Evolutionary conservation across 2,113 vertebrate species (phyloP), one percentile per base, ranked within the genome.

Genomic region (Phyllostomus discolor): DNA sequence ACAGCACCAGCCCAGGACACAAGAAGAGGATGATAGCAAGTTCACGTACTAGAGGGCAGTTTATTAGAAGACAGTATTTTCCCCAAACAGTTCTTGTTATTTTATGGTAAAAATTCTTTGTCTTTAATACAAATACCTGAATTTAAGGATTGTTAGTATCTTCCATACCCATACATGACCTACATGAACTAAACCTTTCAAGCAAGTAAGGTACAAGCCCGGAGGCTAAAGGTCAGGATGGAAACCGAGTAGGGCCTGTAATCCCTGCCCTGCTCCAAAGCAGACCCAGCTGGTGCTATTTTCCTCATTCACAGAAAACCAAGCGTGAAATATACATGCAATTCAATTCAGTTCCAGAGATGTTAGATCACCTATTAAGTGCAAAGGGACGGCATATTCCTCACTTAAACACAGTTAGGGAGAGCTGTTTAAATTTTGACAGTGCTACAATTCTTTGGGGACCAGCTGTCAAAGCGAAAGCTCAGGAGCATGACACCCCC

Each of bases 361-460:
- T 33, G 41, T 72, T 80, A 12, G 64, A 79, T 75, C 4, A 2
- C 28, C 73, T 80, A 41, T 85, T 97, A 89, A 92, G n/a, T 41
- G 59, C 83, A 96, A 88, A 86, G 33, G 73, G 62, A 79, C 26
- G 8, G 14, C 19, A 43, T 57, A 88, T 64, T 96, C 90, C 72
- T 92, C 76, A 67, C 46, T 46, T 35, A 85, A 83, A 66, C 41
- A 62, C 52, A 67, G 80, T 94, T 93, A 95, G 93, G 52, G 80
- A 95, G 48, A 96, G 52, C 66, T 93, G 59, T 96, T 96, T 96
- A 95, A 88, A 94, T 84, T 78, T 90, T 95, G 92, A 97, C 84
- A 96, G 79, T 88, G 80, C 75, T 90, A 62, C 69, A 90, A 78
- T 88, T 97, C 95, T 87, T 59, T 75, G 75, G 96, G 84, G 88